Evolutionary conservation across 2,797 vertebrate species (phyloP), one percentile per base, ranked within the genome.

Genomic region (Hemitrygon akajei): DNA sequence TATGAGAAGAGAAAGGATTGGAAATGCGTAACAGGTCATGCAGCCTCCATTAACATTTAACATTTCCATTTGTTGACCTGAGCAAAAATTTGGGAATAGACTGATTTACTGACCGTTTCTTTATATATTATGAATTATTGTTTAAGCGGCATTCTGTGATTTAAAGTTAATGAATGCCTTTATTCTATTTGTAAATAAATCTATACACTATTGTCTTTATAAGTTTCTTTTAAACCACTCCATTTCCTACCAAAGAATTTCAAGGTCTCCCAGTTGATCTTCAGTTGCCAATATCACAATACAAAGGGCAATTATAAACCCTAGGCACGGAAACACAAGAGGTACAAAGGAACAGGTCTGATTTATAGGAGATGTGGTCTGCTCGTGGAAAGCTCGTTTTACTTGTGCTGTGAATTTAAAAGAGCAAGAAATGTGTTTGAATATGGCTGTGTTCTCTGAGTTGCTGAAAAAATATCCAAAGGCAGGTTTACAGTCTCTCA

Each of bases 111-210:
- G 86, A 69, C 66, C 10, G 66, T 89, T 66, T 63, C 27, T 86
- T 63, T 16, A 63, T 12, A 30, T n/a, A 58, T 86, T 89, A 10
- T 37, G n/a, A n/a, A 18, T 89, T 89, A 69, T 37, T 16, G 37
- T 69, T 87, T 69, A 89, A 34, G 63, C 22, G 9, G n/a, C 7
- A 14, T 58, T 10, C 9, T 84, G 81, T 58, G 81, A 11, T 84
- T 84, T 84, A 58, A 14, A 16, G 16, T n/a, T 89, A 4, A 27
- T 18, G 3, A 7, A 4, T 89, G 16, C 47, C 47, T 47, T 89
- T 89, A 9, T 66, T 89, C 60, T 89, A 22, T 63, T 89, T 89
- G 86, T 69, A 89, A 89, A 22, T n/a, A 86, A 60, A 63, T 63
- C 27, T n/a, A 66, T 86, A n/a, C 20, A 34, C 16, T 66, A 66